Evolutionary conservation across 2,888 invertebrate genomes (phyloP).

Genomic region (Beris morrisii): DNA sequence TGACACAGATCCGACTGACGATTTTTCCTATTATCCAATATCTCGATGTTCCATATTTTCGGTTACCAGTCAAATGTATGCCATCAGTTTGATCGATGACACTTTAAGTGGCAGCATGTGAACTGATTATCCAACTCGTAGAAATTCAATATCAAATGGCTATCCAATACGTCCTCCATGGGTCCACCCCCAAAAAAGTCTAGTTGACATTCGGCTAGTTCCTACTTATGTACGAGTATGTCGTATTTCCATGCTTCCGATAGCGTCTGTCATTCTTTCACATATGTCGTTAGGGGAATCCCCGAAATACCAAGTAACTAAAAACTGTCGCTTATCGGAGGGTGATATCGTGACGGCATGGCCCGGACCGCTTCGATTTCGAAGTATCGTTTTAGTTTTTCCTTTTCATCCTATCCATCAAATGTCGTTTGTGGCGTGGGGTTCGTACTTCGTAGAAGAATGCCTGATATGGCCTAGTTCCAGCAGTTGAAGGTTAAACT

Average conservation of each 20-base stretch:
- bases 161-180: slow-evolving; percentile 1
- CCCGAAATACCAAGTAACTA: neutral
- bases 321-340: slow-evolving; percentile 29
- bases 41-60: neutral
- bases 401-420: slow-evolving; percentile 1
- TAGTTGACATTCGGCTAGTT: too few species aligned
- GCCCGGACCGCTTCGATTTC: slow-evolving; percentile 30
- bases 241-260: neutral
- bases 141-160: slow-evolving; percentile 14
- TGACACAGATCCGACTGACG: neutral
- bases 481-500: too few species aligned
- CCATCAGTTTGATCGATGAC: slow-evolving; percentile 29
- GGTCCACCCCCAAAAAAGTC: neutral
- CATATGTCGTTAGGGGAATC: slow-evolving; percentile 12
- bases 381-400: slow-evolving; percentile 11
- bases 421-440: slow-evolving; percentile 17
- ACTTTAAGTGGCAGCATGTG: slow-evolving; percentile 13
- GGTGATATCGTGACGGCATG: slow-evolving; percentile 29
- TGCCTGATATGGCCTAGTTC: too few species aligned
- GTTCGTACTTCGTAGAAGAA: too few species aligned
- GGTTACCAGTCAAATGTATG: neutral
- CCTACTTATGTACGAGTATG: too few species aligned
- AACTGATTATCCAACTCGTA: slow-evolving; percentile 15
- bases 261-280: slow-evolving; percentile 15
- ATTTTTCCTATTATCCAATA: slow-evolving; percentile 12